Evolutionary conservation across 2,888 invertebrate genomes (phyloP), one percentile per base, ranked within the genome.

Genomic region (Alviniconcha strummeri): DNA sequence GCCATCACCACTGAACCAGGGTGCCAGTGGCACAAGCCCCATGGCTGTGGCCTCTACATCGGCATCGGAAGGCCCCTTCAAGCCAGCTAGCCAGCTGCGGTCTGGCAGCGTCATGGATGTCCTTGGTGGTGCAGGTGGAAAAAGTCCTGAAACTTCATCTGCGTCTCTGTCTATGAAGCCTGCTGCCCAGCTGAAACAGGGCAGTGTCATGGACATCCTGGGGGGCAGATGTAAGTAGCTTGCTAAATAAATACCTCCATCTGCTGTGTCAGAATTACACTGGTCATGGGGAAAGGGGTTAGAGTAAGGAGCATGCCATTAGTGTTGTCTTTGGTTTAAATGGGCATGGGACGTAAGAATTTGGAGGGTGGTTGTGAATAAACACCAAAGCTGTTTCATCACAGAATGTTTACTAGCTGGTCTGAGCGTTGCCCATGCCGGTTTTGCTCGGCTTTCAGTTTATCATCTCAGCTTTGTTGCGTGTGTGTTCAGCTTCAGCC

Each of bases 101-200:
- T 76, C 84, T 8, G 92, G 92, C 36, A 92, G 92, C 89, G 91
- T 92, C 11, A 91, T 91, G 90, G 92, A 92, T 84, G 88, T 92
- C 76, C 84, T 92, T 91, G 90, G 56, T 87, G 87, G 76, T 78
- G 56, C 57, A 36, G 80, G 80, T 11, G 69, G 69, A 3, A 80
- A 69, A 67, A 67, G 60, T 64, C 57, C 19, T n/a, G 60, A 17
- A 11, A 55, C 55, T 5, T 55, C 57, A 11, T 15, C 81, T 11
- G 13, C 81, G 0, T 74, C 81, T 6, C 19, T 7, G 52, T 60
- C 60, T 52, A 64, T 17, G n/a, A 77, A 69, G 69, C 69, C 82
- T 55, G 77, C 82, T 0, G 64, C 86, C 7, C 78, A 85, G 55
- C 83, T 90, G 71, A 88, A 86, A 57, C 64, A 83, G 5, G 90